Percentiles rank a stretch among this genome's conserved stretches.
Conservation (phyloP, 2,113 vertebrate genomes). For the Trogon surrucura region DNA sequence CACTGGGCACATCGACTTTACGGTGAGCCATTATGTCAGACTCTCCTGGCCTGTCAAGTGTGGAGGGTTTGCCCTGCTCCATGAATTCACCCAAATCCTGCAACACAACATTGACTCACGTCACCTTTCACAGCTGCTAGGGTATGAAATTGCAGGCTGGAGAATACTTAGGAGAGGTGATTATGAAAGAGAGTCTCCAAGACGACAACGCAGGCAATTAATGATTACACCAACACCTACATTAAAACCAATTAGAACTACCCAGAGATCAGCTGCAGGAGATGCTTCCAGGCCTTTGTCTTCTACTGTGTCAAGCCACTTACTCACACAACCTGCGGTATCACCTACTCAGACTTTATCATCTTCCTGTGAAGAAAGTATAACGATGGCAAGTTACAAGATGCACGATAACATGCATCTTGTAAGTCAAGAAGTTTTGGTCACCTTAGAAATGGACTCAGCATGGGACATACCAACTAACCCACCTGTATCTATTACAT, state of each 20-base stretch:
- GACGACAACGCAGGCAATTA: neutral
- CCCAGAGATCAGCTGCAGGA: neutral
- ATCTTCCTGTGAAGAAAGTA: neutral
- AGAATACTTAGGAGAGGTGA: constrained; percentile 37
- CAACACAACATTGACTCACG: neutral
- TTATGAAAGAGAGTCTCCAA: neutral
- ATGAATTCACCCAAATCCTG: constrained; percentile 25
- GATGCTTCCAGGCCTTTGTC: neutral
- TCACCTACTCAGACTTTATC: neutral
- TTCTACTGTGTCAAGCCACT: neutral
- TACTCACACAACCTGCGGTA: neutral
- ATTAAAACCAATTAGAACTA: neutral
- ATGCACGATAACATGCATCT: neutral
- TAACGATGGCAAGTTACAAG: neutral
- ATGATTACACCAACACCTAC: constrained; percentile 47
- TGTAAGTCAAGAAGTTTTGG: neutral
- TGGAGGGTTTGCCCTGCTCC: neutral
- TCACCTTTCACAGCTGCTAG: constrained; percentile 40
- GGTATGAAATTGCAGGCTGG: constrained; percentile 58
- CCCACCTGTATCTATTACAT: neutral
- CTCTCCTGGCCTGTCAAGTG: constrained; percentile 51
- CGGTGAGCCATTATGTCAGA: neutral
- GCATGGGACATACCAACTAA: neutral
- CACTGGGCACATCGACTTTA: neutral
- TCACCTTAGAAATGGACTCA: neutral